phyloP scores from a whole-genome alignment of 2,113 vertebrate genomes.

The Brachyhypopomus occidentalis region DNA sequence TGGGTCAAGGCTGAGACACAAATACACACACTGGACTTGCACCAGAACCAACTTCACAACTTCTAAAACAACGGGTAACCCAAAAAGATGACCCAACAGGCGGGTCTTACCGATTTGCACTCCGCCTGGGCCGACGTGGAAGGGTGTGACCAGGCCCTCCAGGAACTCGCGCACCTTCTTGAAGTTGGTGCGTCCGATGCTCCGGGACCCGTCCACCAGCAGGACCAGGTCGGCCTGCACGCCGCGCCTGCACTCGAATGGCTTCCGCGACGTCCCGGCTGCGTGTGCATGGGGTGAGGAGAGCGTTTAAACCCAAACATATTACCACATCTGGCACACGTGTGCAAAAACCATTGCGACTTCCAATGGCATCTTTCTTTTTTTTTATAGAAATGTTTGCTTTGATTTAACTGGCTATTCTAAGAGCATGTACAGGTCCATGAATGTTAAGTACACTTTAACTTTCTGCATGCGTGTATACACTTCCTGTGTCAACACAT shows the following conservation, averaged over 20 bases:
- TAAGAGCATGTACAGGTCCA: not conserved
- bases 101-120: conserved; percentile 84
- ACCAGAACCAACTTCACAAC: not conserved
- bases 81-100: not conserved
- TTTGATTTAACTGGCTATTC: not conserved
- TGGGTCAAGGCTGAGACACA: conserved; percentile 84
- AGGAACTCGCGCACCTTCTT: conserved; percentile 88
- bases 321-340: not conserved
- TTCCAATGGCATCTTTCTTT: not conserved
- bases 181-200: conserved; percentile 90
- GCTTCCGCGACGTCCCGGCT: conserved; percentile 65
- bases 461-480: conserved; percentile 17
- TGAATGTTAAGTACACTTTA: conserved; percentile 8
- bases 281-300: not conserved
- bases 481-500: conserved; percentile 9
- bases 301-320: not conserved
- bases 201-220: conserved; percentile 95
- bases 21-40: not conserved
- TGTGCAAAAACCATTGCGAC: not conserved
- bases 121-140: conserved; percentile 79
- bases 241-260: conserved; percentile 76
- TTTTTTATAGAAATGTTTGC: too few relatives aligned
- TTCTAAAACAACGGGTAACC: not conserved
- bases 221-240: conserved; percentile 78
- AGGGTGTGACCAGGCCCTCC: conserved; percentile 82